A percentile compares a stretch with the other conserved stretches of the same genome.
Evolutionary conservation across 2,113 vertebrate genomes (phyloP).

Genomic region (Salvelinus fontinalis): DNA sequence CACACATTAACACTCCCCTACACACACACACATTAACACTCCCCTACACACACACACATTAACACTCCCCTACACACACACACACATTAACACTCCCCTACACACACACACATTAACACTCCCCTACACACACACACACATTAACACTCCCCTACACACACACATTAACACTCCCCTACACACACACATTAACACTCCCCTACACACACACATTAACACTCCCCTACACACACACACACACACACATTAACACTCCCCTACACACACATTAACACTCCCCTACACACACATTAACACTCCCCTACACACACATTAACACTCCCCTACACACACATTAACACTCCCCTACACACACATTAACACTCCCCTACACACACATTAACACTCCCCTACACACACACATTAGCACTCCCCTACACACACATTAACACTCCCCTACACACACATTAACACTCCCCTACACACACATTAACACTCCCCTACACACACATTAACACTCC

Average conservation of each 20-base stretch:
- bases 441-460: background rate
- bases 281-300: background rate
- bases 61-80: background rate
- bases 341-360: background rate
- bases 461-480: background rate
- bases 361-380: no score
- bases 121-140: background rate
- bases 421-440: background rate
- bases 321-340: background rate
- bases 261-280: background rate
- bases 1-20: no score
- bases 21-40: background rate
- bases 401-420: background rate
- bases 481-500: conserved; percentile 4
- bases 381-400: background rate
- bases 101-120: background rate
- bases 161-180: background rate
- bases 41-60: background rate
- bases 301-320: background rate
- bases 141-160: background rate
- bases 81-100: background rate
- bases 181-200: background rate
- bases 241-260: no score
- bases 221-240: background rate
- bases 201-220: background rate